Conservation (phyloP, 1,140 invertebrate genomes). For the Dreissena rostriformis region DNA sequence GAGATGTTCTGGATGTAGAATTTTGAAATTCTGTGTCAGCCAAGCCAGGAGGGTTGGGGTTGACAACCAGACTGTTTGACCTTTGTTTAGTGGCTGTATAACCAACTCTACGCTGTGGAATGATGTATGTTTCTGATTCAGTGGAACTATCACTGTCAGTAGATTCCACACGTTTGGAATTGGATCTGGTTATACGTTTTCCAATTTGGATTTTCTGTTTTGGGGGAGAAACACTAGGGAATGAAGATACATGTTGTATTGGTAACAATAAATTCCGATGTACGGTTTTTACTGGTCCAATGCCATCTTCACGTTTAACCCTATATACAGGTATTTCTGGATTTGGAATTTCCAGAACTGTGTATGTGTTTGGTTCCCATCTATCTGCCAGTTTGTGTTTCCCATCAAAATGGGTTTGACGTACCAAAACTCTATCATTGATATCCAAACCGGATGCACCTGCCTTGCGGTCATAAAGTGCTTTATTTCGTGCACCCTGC, state of each 20-base stretch:
- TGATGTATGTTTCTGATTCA: background rate
- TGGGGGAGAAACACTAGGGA: background rate
- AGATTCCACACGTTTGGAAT: no score
- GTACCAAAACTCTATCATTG: conserved; percentile 29
- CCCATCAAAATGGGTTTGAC: background rate
- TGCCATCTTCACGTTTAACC: conserved; percentile 16
- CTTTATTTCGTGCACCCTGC: background rate
- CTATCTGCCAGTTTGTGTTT: conserved; percentile 37
- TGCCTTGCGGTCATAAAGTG: conserved; percentile 8
- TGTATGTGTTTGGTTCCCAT: conserved; percentile 16
- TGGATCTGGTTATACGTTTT: background rate
- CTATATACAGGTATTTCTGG: conserved; percentile 12
- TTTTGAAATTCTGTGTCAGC: no score
- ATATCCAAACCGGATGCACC: background rate
- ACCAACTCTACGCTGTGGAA: background rate
- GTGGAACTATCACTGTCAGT: background rate
- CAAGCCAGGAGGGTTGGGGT: no score
- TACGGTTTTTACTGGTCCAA: conserved; percentile 2
- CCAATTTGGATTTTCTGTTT: background rate
- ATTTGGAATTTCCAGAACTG: conserved; percentile 1
- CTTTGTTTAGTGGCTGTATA: conserved; percentile 1
- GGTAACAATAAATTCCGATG: conserved; percentile 31
- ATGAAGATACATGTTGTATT: background rate
- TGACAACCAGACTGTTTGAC: conserved; percentile 1
- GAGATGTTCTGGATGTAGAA: background rate